Evolutionary conservation across 2,113 vertebrate species (phyloP).

Genomic region (Rana temporaria): DNA sequence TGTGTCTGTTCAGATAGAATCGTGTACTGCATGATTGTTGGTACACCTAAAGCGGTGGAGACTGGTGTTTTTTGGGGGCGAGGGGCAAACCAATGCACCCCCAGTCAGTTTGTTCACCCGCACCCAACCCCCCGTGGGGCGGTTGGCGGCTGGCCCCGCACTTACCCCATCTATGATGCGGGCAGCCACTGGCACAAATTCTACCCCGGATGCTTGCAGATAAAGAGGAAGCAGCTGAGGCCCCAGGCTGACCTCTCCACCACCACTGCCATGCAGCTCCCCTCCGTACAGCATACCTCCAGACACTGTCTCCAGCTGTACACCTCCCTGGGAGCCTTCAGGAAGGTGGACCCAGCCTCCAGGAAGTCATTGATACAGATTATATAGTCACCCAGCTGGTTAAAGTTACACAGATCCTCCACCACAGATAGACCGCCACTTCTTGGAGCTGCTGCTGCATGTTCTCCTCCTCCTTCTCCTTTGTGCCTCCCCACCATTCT

Average conservation of each 20-base stretch:
- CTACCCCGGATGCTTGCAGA: constrained; percentile 81
- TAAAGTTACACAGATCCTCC: constrained; percentile 64
- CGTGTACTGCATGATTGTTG: too few species aligned
- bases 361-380: constrained; percentile 90
- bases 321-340: constrained; percentile 73
- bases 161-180: too few species aligned
- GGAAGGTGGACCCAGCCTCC: constrained; percentile 86
- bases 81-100: too few species aligned
- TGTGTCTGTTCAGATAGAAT: too few species aligned
- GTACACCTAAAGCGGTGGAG: too few species aligned
- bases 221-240: constrained; percentile 86
- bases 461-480: constrained; percentile 63
- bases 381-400: constrained; percentile 78
- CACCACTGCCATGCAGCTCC: constrained; percentile 87
- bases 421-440: too few species aligned
- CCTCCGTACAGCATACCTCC: constrained; percentile 86
- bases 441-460: constrained; percentile 58
- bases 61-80: too few species aligned
- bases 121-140: too few species aligned
- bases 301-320: constrained; percentile 55
- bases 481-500: constrained; percentile 43
- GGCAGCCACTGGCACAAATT: constrained; percentile 87
- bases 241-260: constrained; percentile 73
- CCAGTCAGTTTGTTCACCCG: too few species aligned
- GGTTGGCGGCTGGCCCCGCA: too few species aligned